Conservation (phyloP, 2,113 vertebrate genomes). For the Chaenocephalus aceratus region DNA sequence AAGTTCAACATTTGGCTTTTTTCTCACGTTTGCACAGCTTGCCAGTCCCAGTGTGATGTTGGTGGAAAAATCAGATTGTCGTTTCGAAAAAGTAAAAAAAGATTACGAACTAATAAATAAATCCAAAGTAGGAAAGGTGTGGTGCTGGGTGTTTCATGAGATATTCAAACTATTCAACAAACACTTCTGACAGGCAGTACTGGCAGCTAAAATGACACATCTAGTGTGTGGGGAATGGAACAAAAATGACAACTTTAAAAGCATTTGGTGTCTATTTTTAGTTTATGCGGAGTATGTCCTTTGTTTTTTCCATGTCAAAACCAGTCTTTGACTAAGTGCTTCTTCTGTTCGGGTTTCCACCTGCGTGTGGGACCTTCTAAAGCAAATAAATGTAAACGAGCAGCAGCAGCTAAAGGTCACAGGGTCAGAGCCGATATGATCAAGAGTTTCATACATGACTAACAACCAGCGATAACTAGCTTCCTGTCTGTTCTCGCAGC, state of each 20-base stretch:
- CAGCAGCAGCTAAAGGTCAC: neutral
- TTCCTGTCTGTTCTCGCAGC: constrained; percentile 29
- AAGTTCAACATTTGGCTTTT: no score
- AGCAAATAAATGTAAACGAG: constrained; percentile 19
- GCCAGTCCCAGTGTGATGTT: neutral
- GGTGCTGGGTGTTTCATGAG: neutral
- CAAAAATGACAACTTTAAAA: neutral
- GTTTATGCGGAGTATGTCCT: neutral
- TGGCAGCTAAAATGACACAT: no score
- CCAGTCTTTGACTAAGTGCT: neutral
- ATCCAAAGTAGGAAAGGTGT: neutral
- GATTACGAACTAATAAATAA: neutral
- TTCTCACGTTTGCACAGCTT: no score
- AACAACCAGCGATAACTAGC: constrained; percentile 1
- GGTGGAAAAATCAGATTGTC: neutral
- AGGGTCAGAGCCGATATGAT: neutral
- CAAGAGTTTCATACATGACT: constrained; percentile 14
- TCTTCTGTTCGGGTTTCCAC: neutral
- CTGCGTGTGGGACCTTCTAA: neutral
- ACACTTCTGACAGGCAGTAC: no score
- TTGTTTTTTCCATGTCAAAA: neutral
- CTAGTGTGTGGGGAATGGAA: neutral
- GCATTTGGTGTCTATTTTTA: neutral
- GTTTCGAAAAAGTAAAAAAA: neutral
- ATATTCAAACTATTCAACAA: no score